A percentile compares a stretch with the other conserved stretches of the same genome.
These are phyloP conservation scores for Percina caprodes DNA, from an alignment of 2,113 vertebrate species.

Conservation along the genomic window DNA sequence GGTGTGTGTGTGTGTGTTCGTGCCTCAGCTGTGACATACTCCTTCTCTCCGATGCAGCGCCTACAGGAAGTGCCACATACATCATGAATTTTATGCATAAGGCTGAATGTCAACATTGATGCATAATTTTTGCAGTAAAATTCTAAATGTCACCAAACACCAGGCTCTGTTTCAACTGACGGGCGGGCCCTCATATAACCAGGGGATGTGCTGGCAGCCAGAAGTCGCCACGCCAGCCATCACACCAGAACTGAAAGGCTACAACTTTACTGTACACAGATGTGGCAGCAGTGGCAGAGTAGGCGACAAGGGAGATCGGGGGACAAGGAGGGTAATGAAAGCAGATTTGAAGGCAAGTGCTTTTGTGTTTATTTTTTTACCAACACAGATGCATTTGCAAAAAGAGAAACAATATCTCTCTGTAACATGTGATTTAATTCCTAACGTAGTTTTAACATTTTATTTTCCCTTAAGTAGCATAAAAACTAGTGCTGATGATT, in stretches of 20 bases:
- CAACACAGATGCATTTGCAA: neutral
- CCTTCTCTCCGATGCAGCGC: conserved; percentile 52
- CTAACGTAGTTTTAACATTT: neutral
- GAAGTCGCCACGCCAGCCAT: conserved; percentile 52
- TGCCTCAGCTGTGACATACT: conserved; percentile 68
- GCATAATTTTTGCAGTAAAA: conserved; percentile 75
- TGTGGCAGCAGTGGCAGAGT: conserved; percentile 59
- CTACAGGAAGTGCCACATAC: conserved; percentile 76
- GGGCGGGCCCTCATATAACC: conserved; percentile 35
- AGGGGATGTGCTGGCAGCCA: conserved; percentile 57
- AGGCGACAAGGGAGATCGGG: conserved; percentile 56
- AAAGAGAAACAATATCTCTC: conserved; percentile 11
- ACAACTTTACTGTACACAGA: conserved; percentile 40
- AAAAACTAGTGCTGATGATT: neutral
- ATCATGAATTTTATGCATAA: conserved; percentile 78
- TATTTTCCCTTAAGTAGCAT: neutral
- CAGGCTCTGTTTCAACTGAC: conserved; percentile 54
- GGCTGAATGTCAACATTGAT: conserved; percentile 79
- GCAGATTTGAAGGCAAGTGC: conserved; percentile 45
- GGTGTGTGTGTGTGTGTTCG: conserved; percentile 4
- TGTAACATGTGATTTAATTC: neutral
- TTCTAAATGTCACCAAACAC: conserved; percentile 80
- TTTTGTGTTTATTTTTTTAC: neutral
- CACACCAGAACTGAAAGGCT: conserved; percentile 56
- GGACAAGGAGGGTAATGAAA: conserved; percentile 69